Evolutionary conservation across 2,797 vertebrate genomes (phyloP).

Genomic region (Momotus momota): DNA sequence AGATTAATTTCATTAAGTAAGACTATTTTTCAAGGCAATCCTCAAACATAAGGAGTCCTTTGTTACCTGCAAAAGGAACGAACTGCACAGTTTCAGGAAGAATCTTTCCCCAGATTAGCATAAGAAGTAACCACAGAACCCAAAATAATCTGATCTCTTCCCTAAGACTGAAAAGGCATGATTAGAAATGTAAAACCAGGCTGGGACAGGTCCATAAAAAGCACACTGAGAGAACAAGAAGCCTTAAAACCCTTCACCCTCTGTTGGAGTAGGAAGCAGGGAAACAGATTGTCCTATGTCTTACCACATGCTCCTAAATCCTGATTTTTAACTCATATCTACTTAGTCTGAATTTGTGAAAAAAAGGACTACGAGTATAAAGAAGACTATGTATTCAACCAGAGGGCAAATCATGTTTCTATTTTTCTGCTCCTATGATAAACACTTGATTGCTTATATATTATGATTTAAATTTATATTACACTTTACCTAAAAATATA

Average conservation of each 20-base stretch:
- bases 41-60: constrained; percentile 28
- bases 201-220: not conserved
- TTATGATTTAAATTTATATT: not conserved
- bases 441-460: not conserved
- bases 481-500: not conserved
- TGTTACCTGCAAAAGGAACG: constrained; percentile 27
- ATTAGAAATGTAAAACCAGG: constrained; percentile 32
- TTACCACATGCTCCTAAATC: not conserved
- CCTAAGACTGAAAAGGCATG: not conserved
- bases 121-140: constrained; percentile 20
- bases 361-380: not conserved
- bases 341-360: not conserved
- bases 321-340: not conserved
- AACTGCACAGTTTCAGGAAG: not conserved
- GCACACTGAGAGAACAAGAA: not conserved
- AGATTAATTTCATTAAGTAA: constrained; percentile 44
- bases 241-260: not conserved
- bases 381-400: not conserved
- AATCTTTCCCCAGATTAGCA: not conserved
- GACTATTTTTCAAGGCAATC: constrained; percentile 37
- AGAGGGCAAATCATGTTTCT: not conserved
- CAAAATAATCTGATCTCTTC: constrained; percentile 43
- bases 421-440: not conserved
- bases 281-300: not conserved
- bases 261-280: not conserved